Percentiles rank a stretch among this genome's conserved stretches.
Conservation (phyloP, 2,797 vertebrate genomes). For the Hipposideros larvatus region DNA sequence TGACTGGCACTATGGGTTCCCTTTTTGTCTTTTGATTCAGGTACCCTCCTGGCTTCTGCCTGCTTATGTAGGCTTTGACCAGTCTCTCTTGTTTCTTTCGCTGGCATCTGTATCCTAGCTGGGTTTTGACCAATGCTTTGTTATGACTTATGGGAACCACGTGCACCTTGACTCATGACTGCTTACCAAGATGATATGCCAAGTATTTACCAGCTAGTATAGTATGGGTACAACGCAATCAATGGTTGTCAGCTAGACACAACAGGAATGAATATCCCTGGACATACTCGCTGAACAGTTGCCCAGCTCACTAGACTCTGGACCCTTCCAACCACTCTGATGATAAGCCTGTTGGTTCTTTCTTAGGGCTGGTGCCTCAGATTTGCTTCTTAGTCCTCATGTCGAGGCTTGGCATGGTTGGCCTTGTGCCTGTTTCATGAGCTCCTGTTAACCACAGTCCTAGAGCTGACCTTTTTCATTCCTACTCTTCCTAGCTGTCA, state of each 20-base stretch:
- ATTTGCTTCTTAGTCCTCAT: neutral
- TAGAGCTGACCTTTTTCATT: neutral
- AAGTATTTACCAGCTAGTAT: neutral
- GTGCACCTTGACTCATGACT: neutral
- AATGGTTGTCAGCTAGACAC: neutral
- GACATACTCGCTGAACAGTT: neutral
- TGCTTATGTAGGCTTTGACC: neutral
- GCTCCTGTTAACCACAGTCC: neutral
- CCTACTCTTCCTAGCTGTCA: neutral
- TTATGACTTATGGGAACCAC: neutral
- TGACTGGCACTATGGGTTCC: neutral
- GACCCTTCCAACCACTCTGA: neutral
- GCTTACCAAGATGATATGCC: neutral
- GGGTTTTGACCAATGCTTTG: slow-evolving; percentile 19
- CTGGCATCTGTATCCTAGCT: neutral
- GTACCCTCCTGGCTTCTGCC: neutral
- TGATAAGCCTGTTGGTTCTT: neutral
- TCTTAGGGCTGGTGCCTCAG: neutral
- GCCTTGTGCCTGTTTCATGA: neutral
- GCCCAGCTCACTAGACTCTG: neutral
- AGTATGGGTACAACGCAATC: neutral
- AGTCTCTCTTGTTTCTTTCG: neutral
- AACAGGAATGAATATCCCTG: neutral
- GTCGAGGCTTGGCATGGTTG: neutral
- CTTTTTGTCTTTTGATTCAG: neutral